A percentile compares a stretch with the other conserved stretches of the same genome.
phyloP scores from a whole-genome alignment of 2,888 invertebrate genomes.

The Nemoura dubitans region DNA sequence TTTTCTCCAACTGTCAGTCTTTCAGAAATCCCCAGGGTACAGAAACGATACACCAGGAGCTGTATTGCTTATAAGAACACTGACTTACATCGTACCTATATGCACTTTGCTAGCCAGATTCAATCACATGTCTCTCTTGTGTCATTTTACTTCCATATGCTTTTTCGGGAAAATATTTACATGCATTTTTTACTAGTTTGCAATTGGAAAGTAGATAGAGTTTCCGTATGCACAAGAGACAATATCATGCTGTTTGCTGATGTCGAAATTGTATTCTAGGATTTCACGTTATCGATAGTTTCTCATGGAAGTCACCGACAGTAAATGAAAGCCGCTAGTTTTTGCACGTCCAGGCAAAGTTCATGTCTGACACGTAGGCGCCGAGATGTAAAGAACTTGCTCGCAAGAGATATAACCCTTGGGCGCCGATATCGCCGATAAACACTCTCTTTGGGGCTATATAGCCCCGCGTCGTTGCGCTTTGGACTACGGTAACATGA shows the following conservation, averaged over 20 bases:
- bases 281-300: too few species aligned
- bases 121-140: neutral
- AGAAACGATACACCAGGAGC: conserved; percentile 19
- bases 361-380: too few species aligned
- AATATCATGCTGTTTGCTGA: too few species aligned
- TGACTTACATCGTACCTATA: neutral
- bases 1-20: conserved; percentile 26
- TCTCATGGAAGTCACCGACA: too few species aligned
- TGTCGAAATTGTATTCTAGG: too few species aligned
- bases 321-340: too few species aligned
- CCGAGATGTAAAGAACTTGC: too few species aligned
- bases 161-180: conserved; percentile 1
- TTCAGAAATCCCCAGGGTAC: neutral
- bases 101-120: neutral
- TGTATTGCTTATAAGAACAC: conserved; percentile 10
- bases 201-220: neutral
- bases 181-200: neutral
- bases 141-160: neutral
- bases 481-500: neutral
- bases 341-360: too few species aligned
- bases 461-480: neutral
- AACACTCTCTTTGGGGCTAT: neutral
- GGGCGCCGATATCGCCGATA: neutral
- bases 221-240: neutral
- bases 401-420: neutral